Evolutionary conservation across 1,140 invertebrate genomes (phyloP).

Genomic region (Polypedilum vanderplanki): DNA sequence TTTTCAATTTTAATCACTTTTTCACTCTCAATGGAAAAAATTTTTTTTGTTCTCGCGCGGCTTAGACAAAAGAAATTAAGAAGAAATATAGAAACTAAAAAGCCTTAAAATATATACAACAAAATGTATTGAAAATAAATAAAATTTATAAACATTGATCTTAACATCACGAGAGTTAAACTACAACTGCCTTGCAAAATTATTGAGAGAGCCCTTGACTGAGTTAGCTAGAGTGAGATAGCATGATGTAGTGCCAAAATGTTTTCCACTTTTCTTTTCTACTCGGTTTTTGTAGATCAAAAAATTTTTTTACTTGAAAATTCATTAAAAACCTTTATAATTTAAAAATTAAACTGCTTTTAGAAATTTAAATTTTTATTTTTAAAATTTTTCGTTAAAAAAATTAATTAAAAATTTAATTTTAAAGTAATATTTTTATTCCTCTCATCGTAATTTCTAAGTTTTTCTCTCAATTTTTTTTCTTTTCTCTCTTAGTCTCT

Average conservation of each 20-base stretch:
- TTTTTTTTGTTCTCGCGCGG: not conserved
- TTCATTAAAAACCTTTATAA: no score
- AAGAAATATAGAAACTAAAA: conserved; percentile 25
- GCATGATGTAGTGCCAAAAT: not conserved
- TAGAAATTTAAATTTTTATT: no score
- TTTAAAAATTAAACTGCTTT: no score
- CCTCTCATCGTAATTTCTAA: not conserved
- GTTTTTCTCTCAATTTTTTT: not conserved
- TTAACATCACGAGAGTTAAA: conserved; percentile 26
- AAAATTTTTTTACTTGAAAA: no score
- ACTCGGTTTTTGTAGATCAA: not conserved
- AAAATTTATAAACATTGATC: conserved; percentile 28
- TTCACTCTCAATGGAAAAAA: not conserved
- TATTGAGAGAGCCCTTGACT: not conserved
- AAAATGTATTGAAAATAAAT: conserved; percentile 28
- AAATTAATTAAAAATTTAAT: no score
- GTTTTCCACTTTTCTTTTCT: conserved; percentile 1
- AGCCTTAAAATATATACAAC: not conserved
- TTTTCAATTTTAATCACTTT: not conserved
- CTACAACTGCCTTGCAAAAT: conserved; percentile 2
- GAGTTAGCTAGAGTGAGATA: not conserved
- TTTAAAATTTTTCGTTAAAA: no score
- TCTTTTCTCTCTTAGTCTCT: not conserved
- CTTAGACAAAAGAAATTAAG: not conserved
- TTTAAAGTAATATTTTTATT: no score